Percentiles rank a stretch among this genome's conserved stretches.
Conservation (phyloP, 2,797 vertebrate genomes). For the Fistularia tabacaria region DNA sequence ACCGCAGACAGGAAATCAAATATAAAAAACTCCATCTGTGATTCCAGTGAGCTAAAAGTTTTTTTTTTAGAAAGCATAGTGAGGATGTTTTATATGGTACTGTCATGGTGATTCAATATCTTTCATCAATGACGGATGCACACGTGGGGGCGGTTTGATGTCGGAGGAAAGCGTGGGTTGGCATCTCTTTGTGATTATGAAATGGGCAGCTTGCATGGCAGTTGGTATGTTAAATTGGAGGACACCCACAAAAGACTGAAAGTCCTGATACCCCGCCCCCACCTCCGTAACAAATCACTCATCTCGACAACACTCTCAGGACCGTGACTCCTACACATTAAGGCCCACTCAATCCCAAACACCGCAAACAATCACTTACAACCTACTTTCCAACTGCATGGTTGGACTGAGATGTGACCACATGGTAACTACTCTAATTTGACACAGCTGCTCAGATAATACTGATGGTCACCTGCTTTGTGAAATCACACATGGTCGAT, state of each 20-base stretch:
- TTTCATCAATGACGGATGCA: too few relatives aligned
- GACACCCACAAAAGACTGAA: background rate
- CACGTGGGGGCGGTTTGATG: conserved; percentile 26
- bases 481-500: conserved; percentile 6
- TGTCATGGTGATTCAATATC: too few relatives aligned
- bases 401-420: background rate
- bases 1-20: too few relatives aligned
- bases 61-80: too few relatives aligned
- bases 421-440: background rate
- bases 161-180: conserved; percentile 22
- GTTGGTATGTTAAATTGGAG: conserved; percentile 28
- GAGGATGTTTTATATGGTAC: too few relatives aligned
- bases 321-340: conserved; percentile 13
- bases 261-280: background rate
- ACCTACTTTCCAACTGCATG: conserved; percentile 2
- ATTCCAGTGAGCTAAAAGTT: too few relatives aligned
- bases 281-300: conserved; percentile 3
- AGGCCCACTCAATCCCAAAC: conserved; percentile 7
- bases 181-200: conserved; percentile 26
- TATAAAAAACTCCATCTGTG: too few relatives aligned
- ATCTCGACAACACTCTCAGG: background rate
- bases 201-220: conserved; percentile 42
- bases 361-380: conserved; percentile 3
- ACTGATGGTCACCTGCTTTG: background rate
- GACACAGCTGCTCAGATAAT: conserved; percentile 7